phyloP scores from a whole-genome alignment of 1,140 invertebrate species.

The Parasteatoda tepidariorum region DNA sequence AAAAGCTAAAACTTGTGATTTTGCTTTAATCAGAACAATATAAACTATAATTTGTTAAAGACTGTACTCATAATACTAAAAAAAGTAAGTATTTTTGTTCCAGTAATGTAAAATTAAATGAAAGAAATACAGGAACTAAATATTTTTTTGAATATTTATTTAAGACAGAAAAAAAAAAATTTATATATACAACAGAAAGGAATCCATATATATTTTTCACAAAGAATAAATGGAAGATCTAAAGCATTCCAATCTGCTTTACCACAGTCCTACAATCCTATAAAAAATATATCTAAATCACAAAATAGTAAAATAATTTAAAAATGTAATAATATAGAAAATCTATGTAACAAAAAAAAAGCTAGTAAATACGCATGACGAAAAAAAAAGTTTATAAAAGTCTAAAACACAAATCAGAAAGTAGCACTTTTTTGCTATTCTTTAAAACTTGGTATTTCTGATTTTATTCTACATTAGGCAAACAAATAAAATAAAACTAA shows the following conservation, averaged over 20 bases:
- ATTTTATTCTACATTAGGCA: not conserved
- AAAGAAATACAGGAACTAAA: slow-evolving; percentile 1
- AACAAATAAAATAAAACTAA: not conserved
- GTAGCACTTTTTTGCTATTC: not conserved
- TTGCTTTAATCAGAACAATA: too few species aligned
- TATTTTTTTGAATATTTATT: too few species aligned
- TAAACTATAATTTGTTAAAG: too few species aligned
- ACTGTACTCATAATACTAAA: too few species aligned
- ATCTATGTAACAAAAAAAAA: not conserved
- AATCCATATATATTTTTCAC: too few species aligned
- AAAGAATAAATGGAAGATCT: not conserved
- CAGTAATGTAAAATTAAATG: not conserved
- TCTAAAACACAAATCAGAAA: not conserved
- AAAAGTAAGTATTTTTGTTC: too few species aligned
- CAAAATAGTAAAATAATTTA: not conserved
- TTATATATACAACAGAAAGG: not conserved
- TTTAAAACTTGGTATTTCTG: not conserved
- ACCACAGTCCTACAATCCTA: slow-evolving; percentile 44
- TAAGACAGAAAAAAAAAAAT: slow-evolving; percentile 5
- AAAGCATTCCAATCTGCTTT: slow-evolving; percentile 13
- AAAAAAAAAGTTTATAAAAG: not conserved
- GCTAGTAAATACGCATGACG: not conserved
- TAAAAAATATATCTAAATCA: slow-evolving; percentile 24
- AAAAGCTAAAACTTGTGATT: too few species aligned
- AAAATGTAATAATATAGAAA: not conserved